Base-by-base conservation (phyloP, 2,113 vertebrate genomes). In the Siphamia tubifer region DNA sequence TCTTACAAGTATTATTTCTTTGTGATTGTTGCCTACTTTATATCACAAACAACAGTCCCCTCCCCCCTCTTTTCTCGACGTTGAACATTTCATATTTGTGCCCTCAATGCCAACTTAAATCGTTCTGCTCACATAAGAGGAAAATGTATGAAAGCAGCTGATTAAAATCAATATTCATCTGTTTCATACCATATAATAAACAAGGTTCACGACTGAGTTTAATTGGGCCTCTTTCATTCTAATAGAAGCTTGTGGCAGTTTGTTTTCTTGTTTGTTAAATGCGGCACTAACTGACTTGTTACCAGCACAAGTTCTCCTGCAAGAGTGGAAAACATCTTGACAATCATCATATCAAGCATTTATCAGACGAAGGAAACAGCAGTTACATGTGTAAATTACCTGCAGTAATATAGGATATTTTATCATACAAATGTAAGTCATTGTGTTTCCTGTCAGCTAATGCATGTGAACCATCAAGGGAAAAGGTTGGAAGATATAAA, bases 361-460 rank as follows among this genome's bases (percentile, higher is more conserved):
- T 63, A 76, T 75, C 77, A 77, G 15, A 63, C 48, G 58, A 68
- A 51, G 66, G 45, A 61, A 84, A 77, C 70, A 49, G 47, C 42
- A 44, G 23, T 51, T 73, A 77, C 74, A 74, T 6, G 15, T 89
- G 80, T 84, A 84, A 82, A 84, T 82, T 69, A 86, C 74, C 74
- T 77, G 57, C 69, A 53, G 60, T 61, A 49, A 74, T 75, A 82
- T 69, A 45, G 30, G 51, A 58, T 55, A 45, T 74, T 65, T 80
- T 72, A 87, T 81, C 53, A 63, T 58, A 77, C 68, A 68, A 66
- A 69, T 85, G 81, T 64, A 73, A 75, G 17, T 36, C 70, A 77
- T 78, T 84, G 80, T 75, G 81, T 87, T 75, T 61, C 66, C 52
- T 87, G 77, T 84, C 86, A 79, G 53, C 43, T 61, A 61, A 74